Base-by-base conservation (phyloP, 2,113 vertebrate genomes). In the Plecturocebus donacophilus region DNA sequence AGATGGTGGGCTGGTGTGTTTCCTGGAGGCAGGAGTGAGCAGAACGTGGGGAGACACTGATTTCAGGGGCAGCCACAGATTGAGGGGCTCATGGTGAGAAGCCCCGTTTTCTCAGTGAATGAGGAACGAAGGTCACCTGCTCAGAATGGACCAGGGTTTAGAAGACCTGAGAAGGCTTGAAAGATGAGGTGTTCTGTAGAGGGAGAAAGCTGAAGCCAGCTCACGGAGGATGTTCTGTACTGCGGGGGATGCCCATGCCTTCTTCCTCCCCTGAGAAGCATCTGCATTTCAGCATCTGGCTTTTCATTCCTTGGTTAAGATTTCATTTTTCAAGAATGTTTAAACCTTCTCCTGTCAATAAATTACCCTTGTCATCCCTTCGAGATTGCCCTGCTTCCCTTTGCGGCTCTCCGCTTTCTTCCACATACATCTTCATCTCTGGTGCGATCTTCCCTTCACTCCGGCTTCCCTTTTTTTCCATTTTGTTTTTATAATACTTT, bases 251-350 rank as follows among this genome's bases (percentile, higher is more conserved):
- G 76, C 84, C 14, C 40, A 6, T 14, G 86, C 91, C 85, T 87
- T 40, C 66, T 80, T 90, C 83, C 84, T 96, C 95, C 95, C 93
- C 83, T 49, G 40, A 95, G 97, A 83, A 76, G 92, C 87, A 70
- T 70, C 95, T 96, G 95, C 58, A 47, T 93, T 91, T 93, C 90
- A 85, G 90, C 95, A 96, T 93, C 95, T 96, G 87, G 90, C 97
- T 66, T 45, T 88, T 96, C 81, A 79, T 64, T 91, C 66, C 84
- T 89, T 81, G 87, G 84, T 42, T 64, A 89, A 94, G 88, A 77
- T 95, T 95, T 94, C 91, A 88, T 91, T 93, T 96, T 77, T 77
- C 71, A 93, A 92, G 94, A 88, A 87, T 38, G 76, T 73, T 71
- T 42, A 84, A 95, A 80, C 87, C 49, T 70, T 88, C 87, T 85